These are phyloP conservation scores for Rhinolophus sinicus DNA, from an alignment of 2,113 vertebrate genomes.

Conservation along the genomic window DNA sequence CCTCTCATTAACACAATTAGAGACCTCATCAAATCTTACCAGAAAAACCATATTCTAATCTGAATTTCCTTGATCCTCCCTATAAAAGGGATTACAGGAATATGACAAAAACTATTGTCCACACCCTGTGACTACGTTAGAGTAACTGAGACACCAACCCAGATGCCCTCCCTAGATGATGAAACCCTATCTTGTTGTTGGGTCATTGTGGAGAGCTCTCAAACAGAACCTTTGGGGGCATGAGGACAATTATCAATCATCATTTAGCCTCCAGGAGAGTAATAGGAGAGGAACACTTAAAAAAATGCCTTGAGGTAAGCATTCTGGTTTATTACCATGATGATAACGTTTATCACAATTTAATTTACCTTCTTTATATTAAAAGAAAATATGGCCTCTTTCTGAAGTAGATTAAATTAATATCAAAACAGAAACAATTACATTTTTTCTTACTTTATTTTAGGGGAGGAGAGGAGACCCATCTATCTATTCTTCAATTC, in stretches of 20 bases:
- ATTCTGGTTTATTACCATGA: background rate
- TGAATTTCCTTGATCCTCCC: background rate
- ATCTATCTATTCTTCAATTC: background rate
- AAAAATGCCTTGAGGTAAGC: background rate
- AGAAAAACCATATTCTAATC: background rate
- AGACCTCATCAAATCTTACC: background rate
- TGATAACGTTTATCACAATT: background rate
- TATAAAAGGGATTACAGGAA: background rate
- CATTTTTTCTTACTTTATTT: constrained; percentile 33
- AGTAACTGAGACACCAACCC: background rate
- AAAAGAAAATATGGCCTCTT: constrained; percentile 1
- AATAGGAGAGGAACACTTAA: background rate
- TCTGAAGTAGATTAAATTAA: constrained; percentile 5
- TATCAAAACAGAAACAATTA: background rate
- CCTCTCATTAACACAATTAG: background rate
- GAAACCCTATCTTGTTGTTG: background rate
- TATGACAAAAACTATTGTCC: background rate
- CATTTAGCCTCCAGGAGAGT: background rate
- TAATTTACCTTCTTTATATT: background rate
- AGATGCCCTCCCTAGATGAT: background rate
- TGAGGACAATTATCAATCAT: background rate
- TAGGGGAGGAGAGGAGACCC: background rate
- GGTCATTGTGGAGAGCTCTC: background rate
- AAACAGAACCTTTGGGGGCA: background rate
- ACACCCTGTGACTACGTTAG: background rate